phyloP scores from a whole-genome alignment of 2,797 vertebrate species.

The Cyprinodon diabolis region DNA sequence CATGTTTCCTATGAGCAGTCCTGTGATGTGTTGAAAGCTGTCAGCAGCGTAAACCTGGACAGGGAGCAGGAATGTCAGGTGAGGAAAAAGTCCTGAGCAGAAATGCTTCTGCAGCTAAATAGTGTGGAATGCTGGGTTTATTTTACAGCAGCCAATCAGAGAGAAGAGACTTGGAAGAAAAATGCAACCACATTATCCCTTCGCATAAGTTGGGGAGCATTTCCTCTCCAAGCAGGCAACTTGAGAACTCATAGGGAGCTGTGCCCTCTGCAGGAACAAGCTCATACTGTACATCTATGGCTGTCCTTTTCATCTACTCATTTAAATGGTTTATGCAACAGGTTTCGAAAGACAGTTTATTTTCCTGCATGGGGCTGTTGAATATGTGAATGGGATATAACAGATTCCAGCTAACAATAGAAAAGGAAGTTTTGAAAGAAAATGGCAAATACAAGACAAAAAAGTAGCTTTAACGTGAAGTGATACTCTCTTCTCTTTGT shows the following conservation, averaged over 20 bases:
- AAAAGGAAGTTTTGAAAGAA: background rate
- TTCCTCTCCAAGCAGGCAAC: conserved; percentile 58
- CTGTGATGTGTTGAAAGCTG: conserved; percentile 15
- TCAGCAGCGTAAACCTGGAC: conserved; percentile 25
- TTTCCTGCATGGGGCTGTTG: background rate
- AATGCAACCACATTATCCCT: conserved; percentile 62
- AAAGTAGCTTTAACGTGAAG: background rate
- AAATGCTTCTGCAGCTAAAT: conserved; percentile 54
- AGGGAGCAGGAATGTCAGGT: conserved; percentile 49
- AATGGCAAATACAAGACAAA: background rate
- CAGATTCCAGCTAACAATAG: background rate
- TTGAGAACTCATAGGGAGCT: conserved; percentile 41
- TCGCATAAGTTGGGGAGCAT: conserved; percentile 58
- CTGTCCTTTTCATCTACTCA: background rate
- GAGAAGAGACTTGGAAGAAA: conserved; percentile 46
- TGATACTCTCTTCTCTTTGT: background rate
- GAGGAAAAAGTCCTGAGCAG: conserved; percentile 51
- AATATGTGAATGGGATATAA: background rate
- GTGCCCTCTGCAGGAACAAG: conserved; percentile 70
- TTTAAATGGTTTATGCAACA: background rate
- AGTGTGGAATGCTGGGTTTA: conserved; percentile 70
- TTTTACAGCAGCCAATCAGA: conserved; percentile 73
- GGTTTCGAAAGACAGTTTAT: background rate
- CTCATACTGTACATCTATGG: conserved; percentile 14
- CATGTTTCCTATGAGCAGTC: conserved; percentile 66